A percentile compares a stretch with the other conserved stretches of the same genome.
These are phyloP conservation scores for Lucilia sericata DNA, from an alignment of 1,140 invertebrate species.

Conservation along the genomic window DNA sequence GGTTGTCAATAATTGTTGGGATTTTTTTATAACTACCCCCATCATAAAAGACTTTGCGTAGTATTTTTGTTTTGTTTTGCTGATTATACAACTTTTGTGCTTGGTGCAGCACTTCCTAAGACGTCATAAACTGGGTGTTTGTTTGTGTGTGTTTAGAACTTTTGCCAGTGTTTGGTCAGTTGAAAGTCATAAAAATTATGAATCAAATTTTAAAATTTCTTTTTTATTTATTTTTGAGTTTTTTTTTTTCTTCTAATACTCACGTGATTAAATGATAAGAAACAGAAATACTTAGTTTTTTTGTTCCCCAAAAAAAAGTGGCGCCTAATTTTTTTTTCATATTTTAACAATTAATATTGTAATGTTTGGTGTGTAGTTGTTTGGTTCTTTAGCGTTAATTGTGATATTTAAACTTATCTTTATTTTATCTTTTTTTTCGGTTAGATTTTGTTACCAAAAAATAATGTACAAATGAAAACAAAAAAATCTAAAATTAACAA, in stretches of 20 bases:
- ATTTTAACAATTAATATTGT: not conserved
- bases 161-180: not conserved
- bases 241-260: not conserved
- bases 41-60: not conserved
- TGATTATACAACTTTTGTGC: not conserved
- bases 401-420: constrained; percentile 2
- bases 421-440: constrained; percentile 5
- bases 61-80: not conserved
- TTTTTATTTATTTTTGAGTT: too few species aligned
- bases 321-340: not conserved
- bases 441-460: not conserved
- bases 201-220: too few species aligned
- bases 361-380: not conserved
- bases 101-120: too few species aligned
- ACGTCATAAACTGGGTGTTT: not conserved
- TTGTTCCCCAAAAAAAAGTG: not conserved
- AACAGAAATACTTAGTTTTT: not conserved
- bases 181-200: not conserved
- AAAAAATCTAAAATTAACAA: constrained; percentile 8
- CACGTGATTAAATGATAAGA: constrained; percentile 29
- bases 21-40: not conserved
- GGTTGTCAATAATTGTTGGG: not conserved
- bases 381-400: not conserved
- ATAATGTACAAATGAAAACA: not conserved
- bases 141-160: too few species aligned